These are phyloP conservation scores for Scolopax rusticola DNA, from an alignment of 2,797 vertebrate species.

Conservation along the genomic window DNA sequence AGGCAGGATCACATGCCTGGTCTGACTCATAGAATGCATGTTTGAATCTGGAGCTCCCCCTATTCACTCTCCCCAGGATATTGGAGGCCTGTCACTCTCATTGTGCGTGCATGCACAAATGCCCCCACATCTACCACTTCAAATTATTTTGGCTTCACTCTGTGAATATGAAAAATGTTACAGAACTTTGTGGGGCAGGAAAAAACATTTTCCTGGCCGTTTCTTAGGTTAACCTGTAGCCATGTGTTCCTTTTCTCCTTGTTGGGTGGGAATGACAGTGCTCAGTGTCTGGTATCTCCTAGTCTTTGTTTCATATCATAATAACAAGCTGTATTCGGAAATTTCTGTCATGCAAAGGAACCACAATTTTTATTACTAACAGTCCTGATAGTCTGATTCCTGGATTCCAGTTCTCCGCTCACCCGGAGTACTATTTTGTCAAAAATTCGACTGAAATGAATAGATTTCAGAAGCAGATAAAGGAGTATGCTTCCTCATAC, in stretches of 20 bases:
- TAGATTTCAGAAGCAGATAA: not conserved
- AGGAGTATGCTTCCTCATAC: not conserved
- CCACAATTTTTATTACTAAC: slow-evolving; percentile 1
- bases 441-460: not conserved
- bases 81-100: not conserved
- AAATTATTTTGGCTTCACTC: not conserved
- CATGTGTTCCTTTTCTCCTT: not conserved
- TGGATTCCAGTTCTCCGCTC: not conserved
- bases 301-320: not conserved
- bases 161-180: not conserved
- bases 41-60: slow-evolving; percentile 46
- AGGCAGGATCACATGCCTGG: not conserved
- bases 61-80: not conserved
- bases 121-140: not conserved
- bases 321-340: not conserved
- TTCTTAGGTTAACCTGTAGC: not conserved
- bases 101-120: not conserved
- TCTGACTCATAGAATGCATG: not conserved
- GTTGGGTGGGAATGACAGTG: not conserved
- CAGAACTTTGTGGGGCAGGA: not conserved
- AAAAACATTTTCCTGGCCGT: not conserved
- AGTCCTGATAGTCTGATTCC: not conserved
- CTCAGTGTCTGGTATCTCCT: not conserved
- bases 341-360: not conserved
- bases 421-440: not conserved